Base-by-base conservation (phyloP, 2,888 invertebrate species). In the Diaperis boleti region DNA sequence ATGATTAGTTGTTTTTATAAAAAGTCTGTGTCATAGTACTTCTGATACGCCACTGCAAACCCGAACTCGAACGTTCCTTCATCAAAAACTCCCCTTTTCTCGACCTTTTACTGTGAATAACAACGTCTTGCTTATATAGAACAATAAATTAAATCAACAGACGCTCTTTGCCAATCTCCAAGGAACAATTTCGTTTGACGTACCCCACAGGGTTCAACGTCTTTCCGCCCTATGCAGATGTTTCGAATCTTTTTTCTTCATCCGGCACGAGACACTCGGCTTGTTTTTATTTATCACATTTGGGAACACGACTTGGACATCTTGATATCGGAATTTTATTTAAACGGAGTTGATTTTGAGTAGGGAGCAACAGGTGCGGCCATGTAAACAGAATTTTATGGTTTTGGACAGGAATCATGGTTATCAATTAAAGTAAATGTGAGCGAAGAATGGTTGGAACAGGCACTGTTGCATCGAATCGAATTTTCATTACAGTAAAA, bases 181-280 rank as follows among this genome's bases (percentile, higher is more conserved):
- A 59, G 63, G 61, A 55, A 66, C 62, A 59, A 62, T 66, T 61
- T 66, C 65, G 61, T 65, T 65, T 67, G 44, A 60, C 50, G 56
- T 35, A 37, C 20, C 55, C 59, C 57, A 14, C 56, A 45, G 59
- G 49, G 55, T 64, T 68, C 68, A 66, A 68, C 44, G 68, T 50
- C n/a, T n/a, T n/a, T 65, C 55, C 59, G 29, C 65, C 64, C 68
- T 68, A 65, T 65, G 59, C 71, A 70, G 71, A 71, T 71, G 71
- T 71, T 69, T 67, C 65, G 64, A 65, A 68, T 70, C 71, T 67
- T 70, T 62, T 50, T 67, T 64, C n/a, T 55, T 64, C 68, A 68
- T 69, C 68, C 69, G 71, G 70, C 64, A 44, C 14, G 11, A 47
- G 54, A 55, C 61, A 44, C 55, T 37, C 20, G 45, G 61, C 61